phyloP scores from a whole-genome alignment of 2,797 vertebrate species.

The Pantherophis alleghaniensis region DNA sequence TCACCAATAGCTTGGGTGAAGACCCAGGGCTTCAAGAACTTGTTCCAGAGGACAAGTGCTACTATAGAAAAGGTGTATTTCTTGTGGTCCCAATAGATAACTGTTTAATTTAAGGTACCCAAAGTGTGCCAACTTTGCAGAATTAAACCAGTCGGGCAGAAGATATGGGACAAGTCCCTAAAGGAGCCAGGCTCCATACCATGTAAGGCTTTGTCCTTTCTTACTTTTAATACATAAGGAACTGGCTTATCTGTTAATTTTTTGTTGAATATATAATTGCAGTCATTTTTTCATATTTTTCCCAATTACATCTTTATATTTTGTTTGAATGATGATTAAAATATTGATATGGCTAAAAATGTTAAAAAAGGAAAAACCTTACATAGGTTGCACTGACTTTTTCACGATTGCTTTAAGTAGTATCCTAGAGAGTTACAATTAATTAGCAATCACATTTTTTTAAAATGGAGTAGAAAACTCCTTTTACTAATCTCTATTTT shows the following conservation, averaged over 20 bases:
- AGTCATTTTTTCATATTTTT: neutral
- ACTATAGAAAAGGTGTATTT: too few species aligned
- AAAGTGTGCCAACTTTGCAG: neutral
- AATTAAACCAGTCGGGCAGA: neutral
- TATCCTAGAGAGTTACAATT: neutral
- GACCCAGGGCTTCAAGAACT: neutral
- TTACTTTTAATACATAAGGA: neutral
- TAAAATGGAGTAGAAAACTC: neutral
- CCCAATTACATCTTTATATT: neutral
- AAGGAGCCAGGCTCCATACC: neutral
- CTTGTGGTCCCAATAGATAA: neutral
- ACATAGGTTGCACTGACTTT: neutral
- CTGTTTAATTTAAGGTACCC: neutral
- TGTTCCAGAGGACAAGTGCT: neutral
- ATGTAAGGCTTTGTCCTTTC: neutral
- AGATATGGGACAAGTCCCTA: neutral
- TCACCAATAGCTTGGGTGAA: neutral
- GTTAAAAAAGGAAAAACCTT: neutral
- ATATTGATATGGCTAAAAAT: neutral
- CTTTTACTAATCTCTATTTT: neutral
- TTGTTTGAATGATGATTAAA: neutral
- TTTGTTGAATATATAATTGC: neutral
- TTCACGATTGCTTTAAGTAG: neutral
- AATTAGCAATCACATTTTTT: neutral
- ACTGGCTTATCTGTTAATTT: neutral